A percentile compares a stretch with the other conserved stretches of the same genome.
These are phyloP conservation scores for Manacus vitellinus DNA, from an alignment of 2,113 vertebrate genomes.

Conservation along the genomic window DNA sequence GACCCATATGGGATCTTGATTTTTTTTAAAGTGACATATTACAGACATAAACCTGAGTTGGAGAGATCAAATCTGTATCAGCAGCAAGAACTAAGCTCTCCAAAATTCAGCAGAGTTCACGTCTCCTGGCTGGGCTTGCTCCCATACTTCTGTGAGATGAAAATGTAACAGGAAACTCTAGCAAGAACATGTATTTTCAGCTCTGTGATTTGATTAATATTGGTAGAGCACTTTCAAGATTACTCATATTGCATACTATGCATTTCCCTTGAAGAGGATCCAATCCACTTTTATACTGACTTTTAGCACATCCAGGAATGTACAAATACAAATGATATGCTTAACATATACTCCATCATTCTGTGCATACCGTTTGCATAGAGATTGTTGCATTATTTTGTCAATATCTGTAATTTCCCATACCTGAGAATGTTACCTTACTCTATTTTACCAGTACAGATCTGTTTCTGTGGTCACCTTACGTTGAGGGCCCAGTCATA, in stretches of 20 bases:
- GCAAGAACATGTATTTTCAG: constrained; percentile 14
- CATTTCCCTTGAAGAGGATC: not conserved
- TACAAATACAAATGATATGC: not conserved
- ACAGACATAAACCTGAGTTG: not conserved
- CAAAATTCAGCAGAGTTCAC: not conserved
- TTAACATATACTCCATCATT: not conserved
- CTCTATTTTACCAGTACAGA: not conserved
- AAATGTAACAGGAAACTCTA: not conserved
- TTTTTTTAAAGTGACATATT: not conserved
- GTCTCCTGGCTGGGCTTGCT: not conserved
- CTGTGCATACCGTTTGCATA: not conserved
- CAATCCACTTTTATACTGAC: not conserved
- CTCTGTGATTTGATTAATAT: not conserved
- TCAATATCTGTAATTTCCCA: not conserved
- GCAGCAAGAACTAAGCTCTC: not conserved
- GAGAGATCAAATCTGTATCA: not conserved
- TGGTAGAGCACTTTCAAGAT: not conserved
- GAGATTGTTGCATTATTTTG: not conserved
- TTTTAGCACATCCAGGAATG: not conserved
- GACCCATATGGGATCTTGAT: not conserved
- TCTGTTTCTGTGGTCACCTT: not conserved
- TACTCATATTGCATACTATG: not conserved
- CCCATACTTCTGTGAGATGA: not conserved
- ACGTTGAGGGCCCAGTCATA: not conserved
- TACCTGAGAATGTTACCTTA: not conserved